Conservation (phyloP, 2,888 invertebrate species). For the Papilio demoleus region DNA sequence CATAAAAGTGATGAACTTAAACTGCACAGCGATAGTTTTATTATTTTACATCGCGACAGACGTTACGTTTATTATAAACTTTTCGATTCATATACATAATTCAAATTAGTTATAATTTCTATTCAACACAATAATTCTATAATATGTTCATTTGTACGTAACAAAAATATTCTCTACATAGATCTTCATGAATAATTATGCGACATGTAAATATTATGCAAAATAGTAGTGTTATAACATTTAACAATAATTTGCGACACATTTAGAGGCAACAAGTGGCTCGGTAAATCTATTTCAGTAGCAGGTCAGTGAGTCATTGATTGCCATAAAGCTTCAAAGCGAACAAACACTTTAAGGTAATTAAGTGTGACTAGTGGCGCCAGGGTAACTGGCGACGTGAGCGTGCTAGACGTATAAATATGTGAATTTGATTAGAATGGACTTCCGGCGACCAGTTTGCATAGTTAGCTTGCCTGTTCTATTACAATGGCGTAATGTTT, state of each 20-base stretch:
- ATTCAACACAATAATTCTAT: too few relatives aligned
- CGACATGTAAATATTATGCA: neutral
- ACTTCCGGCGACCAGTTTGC: constrained; percentile 22
- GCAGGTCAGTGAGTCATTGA: constrained; percentile 8
- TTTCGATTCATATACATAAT: neutral
- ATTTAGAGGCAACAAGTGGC: neutral
- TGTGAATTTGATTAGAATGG: constrained; percentile 21
- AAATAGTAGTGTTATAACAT: neutral
- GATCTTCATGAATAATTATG: neutral
- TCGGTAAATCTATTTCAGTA: constrained; percentile 7
- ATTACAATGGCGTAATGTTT: neutral
- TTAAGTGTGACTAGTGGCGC: neutral
- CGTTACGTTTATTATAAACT: neutral
- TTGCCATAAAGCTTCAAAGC: neutral
- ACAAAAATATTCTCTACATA: neutral
- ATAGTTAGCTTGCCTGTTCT: neutral
- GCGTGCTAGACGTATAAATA: constrained; percentile 25
- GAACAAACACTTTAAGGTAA: constrained; percentile 4
- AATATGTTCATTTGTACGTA: neutral
- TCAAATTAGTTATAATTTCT: too few relatives aligned
- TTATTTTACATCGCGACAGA: neutral
- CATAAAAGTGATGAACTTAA: neutral
- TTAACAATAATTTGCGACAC: neutral
- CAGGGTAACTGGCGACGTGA: constrained; percentile 2
- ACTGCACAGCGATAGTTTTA: neutral